A percentile compares a stretch with the other conserved stretches of the same genome.
phyloP scores from a whole-genome alignment of 2,113 vertebrate genomes.

The Acrocephalus kingi region DNA sequence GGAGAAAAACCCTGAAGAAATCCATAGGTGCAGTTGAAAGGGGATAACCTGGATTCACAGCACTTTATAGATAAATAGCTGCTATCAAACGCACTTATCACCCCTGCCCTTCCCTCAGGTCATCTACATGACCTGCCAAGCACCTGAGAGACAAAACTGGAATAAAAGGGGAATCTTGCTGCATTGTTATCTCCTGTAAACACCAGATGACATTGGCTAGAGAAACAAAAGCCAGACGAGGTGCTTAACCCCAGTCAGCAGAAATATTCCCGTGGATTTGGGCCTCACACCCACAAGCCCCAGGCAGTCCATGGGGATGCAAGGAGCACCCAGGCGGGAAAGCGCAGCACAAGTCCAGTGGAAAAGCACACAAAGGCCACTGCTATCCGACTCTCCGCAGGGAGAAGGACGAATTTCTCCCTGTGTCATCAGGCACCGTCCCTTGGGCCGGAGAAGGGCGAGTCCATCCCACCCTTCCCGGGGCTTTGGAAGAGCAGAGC shows the following conservation, averaged over 20 bases:
- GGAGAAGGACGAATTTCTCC: not conserved
- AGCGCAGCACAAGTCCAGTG: accelerated
- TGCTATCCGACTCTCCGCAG: accelerated
- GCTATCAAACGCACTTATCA: not conserved
- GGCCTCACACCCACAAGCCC: not conserved
- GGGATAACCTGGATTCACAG: not conserved
- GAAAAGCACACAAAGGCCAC: not conserved
- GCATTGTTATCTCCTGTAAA: not conserved
- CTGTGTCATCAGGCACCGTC: not conserved
- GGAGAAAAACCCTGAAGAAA: not conserved
- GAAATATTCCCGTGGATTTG: accelerated
- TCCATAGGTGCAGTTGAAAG: accelerated
- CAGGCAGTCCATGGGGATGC: not conserved
- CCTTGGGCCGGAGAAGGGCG: not conserved
- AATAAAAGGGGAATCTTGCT: not conserved
- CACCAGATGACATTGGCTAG: accelerated
- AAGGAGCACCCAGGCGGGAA: not conserved
- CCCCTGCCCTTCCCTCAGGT: not conserved
- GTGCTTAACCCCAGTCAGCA: not conserved
- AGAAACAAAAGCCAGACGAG: not conserved
- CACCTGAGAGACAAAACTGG: not conserved
- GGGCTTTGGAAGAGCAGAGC: not conserved
- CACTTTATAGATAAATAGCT: not conserved
- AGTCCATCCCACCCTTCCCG: accelerated
- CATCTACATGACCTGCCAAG: not conserved